Evolutionary conservation across 2,113 vertebrate species (phyloP).

Genomic region (human): GRCh38 chr5:166276001-166276500

Average conservation of each 20-base stretch:
- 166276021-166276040: background rate
- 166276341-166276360: background rate
- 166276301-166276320: background rate
- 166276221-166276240: accelerated
- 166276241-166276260: background rate
- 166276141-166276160: background rate
- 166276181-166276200: background rate
- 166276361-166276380: background rate
- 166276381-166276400: background rate
- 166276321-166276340: background rate
- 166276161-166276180: background rate
- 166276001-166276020: background rate
- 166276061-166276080: background rate
- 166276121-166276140: conserved; percentile 11
- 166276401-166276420: background rate
- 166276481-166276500: background rate
- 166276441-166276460: background rate
- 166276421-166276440: background rate
- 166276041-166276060: background rate
- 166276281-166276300: background rate
- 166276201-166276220: background rate
- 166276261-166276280: background rate
- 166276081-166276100: background rate
- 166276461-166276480: background rate
- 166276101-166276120: conserved; percentile 31